Percentiles rank a stretch among this genome's conserved stretches.
Conservation (phyloP, 37 sponge, comb jelly and placozoan genomes). For the Geodia barretti region DNA sequence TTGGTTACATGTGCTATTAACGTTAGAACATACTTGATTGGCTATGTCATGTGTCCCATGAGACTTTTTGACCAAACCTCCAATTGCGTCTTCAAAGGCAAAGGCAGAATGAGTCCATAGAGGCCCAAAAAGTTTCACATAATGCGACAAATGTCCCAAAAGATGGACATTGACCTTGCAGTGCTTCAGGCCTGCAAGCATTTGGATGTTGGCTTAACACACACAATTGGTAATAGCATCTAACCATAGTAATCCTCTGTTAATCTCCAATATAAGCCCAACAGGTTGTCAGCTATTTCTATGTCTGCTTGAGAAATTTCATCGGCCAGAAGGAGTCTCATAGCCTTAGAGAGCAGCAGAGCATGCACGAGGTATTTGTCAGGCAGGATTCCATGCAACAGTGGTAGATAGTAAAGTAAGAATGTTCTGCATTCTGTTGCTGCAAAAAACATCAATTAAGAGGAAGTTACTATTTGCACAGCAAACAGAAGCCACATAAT, state of each 20-base stretch:
- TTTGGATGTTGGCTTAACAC: background rate
- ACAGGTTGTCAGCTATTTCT: background rate
- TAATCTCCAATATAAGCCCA: background rate
- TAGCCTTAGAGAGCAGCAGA: background rate
- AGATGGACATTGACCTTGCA: conserved; percentile 43
- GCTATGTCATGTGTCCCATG: conserved; percentile 22
- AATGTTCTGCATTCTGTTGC: conserved; percentile 12
- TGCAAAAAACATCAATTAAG: background rate
- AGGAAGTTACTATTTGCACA: no score
- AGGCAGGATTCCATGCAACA: background rate
- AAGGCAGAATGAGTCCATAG: conserved; percentile 53
- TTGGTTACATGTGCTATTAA: no score
- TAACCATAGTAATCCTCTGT: background rate
- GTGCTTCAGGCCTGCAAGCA: background rate
- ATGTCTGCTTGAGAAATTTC: background rate
- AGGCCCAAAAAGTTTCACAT: conserved; percentile 46
- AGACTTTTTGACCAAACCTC: conserved; percentile 7
- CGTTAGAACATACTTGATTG: conserved; percentile 34
- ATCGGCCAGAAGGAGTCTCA: background rate
- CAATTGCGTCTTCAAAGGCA: conserved; percentile 35
- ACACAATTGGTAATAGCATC: background rate
- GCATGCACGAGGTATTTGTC: conserved; percentile 1
- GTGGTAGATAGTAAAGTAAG: conserved; percentile 3
- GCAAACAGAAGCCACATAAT: no score
- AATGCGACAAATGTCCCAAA: conserved; percentile 26